Evolutionary conservation across 2,113 vertebrate species (phyloP).

Genomic region (Dipodomys ordii): DNA sequence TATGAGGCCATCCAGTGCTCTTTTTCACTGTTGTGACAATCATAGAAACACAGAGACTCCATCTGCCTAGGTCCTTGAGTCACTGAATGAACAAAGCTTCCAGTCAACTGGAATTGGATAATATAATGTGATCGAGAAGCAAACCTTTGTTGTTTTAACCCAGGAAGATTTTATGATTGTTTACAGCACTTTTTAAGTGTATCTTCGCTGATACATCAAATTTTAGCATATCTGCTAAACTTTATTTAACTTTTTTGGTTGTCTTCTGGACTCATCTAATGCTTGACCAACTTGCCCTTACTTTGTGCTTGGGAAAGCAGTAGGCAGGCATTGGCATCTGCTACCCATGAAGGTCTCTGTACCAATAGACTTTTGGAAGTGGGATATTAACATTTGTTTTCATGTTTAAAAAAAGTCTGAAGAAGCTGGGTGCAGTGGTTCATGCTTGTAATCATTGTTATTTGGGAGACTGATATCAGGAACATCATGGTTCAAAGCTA

Average conservation of each 20-base stretch:
- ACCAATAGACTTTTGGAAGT: background rate
- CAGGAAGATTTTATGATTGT: constrained; percentile 30
- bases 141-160: constrained; percentile 29
- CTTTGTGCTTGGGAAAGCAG: constrained; percentile 16
- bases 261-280: constrained; percentile 5
- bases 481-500: too few species aligned
- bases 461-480: too few species aligned
- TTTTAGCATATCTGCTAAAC: background rate
- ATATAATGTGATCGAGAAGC: background rate
- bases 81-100: constrained; percentile 6
- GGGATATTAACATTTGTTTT: constrained; percentile 13
- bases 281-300: background rate
- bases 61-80: background rate
- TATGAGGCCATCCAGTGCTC: background rate
- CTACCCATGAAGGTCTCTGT: background rate
- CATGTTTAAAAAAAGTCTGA: background rate
- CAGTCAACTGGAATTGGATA: background rate
- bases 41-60: background rate
- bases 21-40: background rate
- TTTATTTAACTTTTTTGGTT: constrained; percentile 17
- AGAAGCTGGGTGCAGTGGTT: background rate
- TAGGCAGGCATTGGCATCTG: background rate
- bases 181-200: constrained; percentile 7
- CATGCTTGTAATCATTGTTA: too few species aligned
- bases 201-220: background rate